phyloP scores from a whole-genome alignment of 2,113 vertebrate species.

The Oryzias celebensis region DNA sequence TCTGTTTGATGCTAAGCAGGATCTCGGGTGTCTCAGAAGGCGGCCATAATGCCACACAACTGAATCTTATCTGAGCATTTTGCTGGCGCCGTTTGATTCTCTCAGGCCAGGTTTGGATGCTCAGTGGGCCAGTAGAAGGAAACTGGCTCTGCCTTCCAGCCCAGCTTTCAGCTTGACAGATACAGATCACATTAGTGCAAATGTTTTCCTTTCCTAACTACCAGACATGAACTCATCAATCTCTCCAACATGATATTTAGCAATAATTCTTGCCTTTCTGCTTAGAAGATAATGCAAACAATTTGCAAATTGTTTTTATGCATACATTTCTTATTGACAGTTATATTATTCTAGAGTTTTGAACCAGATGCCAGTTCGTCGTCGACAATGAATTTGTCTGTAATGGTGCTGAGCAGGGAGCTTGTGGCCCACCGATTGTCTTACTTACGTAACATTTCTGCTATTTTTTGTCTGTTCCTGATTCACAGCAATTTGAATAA shows the following conservation, averaged over 20 bases:
- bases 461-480: no score
- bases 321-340: no score
- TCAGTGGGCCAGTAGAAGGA: slow-evolving; percentile 53
- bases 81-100: slow-evolving; percentile 30
- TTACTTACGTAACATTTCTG: no score
- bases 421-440: no score
- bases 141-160: slow-evolving; percentile 54
- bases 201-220: slow-evolving; percentile 54
- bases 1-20: slow-evolving; percentile 43
- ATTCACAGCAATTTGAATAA: no score
- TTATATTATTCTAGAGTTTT: no score
- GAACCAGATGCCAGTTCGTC: no score
- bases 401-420: no score
- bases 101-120: slow-evolving; percentile 45
- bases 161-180: slow-evolving; percentile 62
- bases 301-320: no score
- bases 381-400: no score
- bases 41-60: slow-evolving; percentile 51
- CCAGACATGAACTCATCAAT: slow-evolving; percentile 48
- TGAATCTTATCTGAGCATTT: slow-evolving; percentile 56
- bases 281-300: not conserved
- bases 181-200: slow-evolving; percentile 59
- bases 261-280: slow-evolving; percentile 10
- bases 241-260: slow-evolving; percentile 34
- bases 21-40: slow-evolving; percentile 32